Evolutionary conservation across 2,888 invertebrate genomes (phyloP), one percentile per base, ranked within the genome.

Genomic region (Griposia aprilina): DNA sequence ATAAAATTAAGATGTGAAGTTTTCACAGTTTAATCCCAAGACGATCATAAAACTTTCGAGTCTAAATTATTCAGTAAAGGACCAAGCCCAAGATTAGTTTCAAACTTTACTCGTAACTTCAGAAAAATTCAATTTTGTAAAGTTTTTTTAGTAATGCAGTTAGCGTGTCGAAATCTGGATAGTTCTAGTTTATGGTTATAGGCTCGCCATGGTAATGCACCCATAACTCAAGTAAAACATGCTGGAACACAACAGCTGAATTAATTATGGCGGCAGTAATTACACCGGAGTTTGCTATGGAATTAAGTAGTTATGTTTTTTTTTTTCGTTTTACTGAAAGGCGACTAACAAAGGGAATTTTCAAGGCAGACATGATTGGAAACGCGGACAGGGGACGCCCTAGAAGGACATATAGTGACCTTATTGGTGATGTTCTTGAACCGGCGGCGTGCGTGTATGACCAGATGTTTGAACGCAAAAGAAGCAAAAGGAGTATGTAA

Each of bases 181-280:
- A 67, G 68, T 68, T 72, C 69, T 68, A 57, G 68, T 81, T 83
- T 69, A 85, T 76, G 59, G 45, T 41, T 41, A 66, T 20, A 30
- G 52, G 74, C 72, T 63, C 41, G 69, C 74, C 76, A 68, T 65
- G 78, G 76, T 65, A 83, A 80, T 89, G 85, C 81, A 87, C 66
- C 59, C 80, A 75, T 89, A 74, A 89, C 59, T 83, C 67, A 77
- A 60, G 69, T 74, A 62, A 74, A 67, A 80, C 80, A 63, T 75
- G 74, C 55, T 76, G 70, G 17, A 62, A 63, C 59, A 78, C 68
- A 30, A 55, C 20, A 30, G 30, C 69, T 77, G 72, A 85, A 87
- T 89, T 80, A 81, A 81, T 85, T 81, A 87, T 77, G 55, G 55
- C 20, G 52, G 52, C 17, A 30, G 50, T 52, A 72, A 83, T 78